Base-by-base conservation (phyloP, 2,797 vertebrate species). In the Cheirogaleus major region DNA sequence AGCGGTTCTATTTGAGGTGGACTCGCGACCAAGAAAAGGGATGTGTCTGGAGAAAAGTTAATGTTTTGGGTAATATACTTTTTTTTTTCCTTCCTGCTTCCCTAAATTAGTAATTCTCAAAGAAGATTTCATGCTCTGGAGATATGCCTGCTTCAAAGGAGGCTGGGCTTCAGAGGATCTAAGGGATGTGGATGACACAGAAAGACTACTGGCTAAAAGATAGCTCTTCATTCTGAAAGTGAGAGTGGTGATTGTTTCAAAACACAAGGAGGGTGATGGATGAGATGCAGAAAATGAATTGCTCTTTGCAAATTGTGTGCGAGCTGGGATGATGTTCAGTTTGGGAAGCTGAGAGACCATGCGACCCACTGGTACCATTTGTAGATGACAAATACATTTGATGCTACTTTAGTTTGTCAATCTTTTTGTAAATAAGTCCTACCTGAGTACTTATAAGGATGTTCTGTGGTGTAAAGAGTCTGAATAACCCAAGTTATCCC, bases 331-430 rank as follows among this genome's bases (percentile, higher is more conserved):
- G 11, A 72, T 70, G 17, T 30, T 45, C 27, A 6, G 1, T 27
- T 23, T 65, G 20, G 38, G 59, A 43, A 27, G 7, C 12, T 3
- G 23, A 78, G 45, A 67, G 23, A 43, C 14, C 43, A 9, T n/a
- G 7, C 1, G 0, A 50, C 23, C 50, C 4, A 22, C 4, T 0
- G 6, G 57, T n/a, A 22, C 41, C 13, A 57, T 48, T 63, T 38
- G 32, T 57, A 63, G 52, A 57, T 5, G 22, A n/a, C 17, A 61
- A 27, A 27, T 35, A 25, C 12, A 61, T 52, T 50, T 81, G 20
- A 50, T 79, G 38, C 11, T 76, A 52, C 22, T 55, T 70, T 45
- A 30, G 8, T 89, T 92, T 89, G 59, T 52, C 78, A 38, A n/a
- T 17, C 2, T 20, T 91, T 43, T 70, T 57, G 22, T 63, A 61